Conservation (phyloP, 37 sponge, comb jelly and placozoan genomes). For the Petrosia ficiformis region DNA sequence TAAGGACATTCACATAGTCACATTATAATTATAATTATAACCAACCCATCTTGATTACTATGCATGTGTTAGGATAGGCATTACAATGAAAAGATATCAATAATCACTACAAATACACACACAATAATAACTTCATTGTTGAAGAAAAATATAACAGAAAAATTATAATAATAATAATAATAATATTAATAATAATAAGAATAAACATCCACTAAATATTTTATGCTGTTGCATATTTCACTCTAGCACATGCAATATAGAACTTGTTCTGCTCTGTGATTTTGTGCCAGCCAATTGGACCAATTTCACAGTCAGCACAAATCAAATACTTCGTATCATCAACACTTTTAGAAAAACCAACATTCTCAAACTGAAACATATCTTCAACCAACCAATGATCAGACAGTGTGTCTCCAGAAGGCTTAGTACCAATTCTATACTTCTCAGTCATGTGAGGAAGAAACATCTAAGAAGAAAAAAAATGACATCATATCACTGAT, state of each 20-base stretch:
- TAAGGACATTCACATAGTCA: too few relatives aligned
- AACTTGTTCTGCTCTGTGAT: slow-evolving; percentile 48
- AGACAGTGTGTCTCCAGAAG: slow-evolving; percentile 61
- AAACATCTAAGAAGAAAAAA: slow-evolving; percentile 34
- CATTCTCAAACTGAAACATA: slow-evolving; percentile 97
- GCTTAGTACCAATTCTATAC: slow-evolving; percentile 43
- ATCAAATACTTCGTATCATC: slow-evolving; percentile 73
- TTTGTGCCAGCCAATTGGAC: slow-evolving; percentile 93
- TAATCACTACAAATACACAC: too few relatives aligned
- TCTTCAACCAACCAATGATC: slow-evolving; percentile 83
- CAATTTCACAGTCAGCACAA: slow-evolving; percentile 99
- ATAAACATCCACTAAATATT: too few relatives aligned
- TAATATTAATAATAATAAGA: too few relatives aligned
- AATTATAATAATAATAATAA: too few relatives aligned
- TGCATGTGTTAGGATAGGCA: too few relatives aligned
- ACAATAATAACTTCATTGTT: too few relatives aligned
- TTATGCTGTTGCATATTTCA: slow-evolving; percentile 49
- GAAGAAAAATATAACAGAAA: too few relatives aligned
- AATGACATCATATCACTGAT: neutral
- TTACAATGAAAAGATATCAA: too few relatives aligned
- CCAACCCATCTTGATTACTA: too few relatives aligned
- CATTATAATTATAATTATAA: too few relatives aligned
- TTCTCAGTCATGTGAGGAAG: slow-evolving; percentile 68
- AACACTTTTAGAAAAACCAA: slow-evolving; percentile 89
- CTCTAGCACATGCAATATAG: slow-evolving; percentile 84